These are phyloP conservation scores for Limnothrissa miodon DNA, from an alignment of 2,113 vertebrate species.

Conservation along the genomic window DNA sequence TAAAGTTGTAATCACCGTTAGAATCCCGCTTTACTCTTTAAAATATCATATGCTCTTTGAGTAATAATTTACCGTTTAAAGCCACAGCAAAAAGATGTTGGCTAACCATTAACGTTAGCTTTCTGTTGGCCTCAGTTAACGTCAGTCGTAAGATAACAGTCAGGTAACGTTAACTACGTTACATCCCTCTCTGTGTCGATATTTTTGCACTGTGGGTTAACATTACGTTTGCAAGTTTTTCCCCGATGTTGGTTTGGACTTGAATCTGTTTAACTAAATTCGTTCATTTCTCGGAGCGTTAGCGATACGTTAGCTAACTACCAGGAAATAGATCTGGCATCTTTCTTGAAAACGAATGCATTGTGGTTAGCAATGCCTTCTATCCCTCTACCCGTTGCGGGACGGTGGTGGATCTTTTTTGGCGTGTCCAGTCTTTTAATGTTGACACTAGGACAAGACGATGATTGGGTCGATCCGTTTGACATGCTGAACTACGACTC, in stretches of 20 bases:
- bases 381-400: background rate
- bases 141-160: no score
- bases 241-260: no score
- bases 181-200: no score
- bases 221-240: no score
- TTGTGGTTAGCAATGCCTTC: background rate
- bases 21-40: background rate
- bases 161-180: no score
- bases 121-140: background rate
- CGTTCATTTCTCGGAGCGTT: no score
- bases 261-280: no score
- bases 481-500: conserved; percentile 71
- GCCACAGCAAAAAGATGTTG: background rate
- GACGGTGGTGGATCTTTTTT: background rate
- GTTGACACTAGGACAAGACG: conserved; percentile 23
- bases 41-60: background rate
- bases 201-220: no score
- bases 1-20: background rate
- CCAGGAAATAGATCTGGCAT: no score
- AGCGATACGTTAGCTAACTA: no score
- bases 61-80: no score
- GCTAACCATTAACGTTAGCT: background rate
- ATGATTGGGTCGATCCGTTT: conserved; percentile 65
- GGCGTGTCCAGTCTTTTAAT: background rate
- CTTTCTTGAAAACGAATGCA: background rate